phyloP scores from a whole-genome alignment of 2,888 invertebrate genomes.

The Netelia virgata region DNA sequence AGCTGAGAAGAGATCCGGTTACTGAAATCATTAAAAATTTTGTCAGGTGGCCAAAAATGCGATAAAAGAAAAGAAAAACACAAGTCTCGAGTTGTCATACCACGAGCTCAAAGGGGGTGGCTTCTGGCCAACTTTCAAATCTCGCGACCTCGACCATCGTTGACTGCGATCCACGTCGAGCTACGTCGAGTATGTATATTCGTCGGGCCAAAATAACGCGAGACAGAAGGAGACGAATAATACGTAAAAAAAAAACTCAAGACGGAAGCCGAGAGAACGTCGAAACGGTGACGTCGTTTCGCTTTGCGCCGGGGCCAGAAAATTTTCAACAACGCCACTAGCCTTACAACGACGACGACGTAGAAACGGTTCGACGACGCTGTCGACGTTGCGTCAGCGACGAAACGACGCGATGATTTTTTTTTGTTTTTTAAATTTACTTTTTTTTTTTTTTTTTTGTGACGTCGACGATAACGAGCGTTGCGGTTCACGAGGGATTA shows the following conservation, averaged over 20 bases:
- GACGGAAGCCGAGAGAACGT: neutral
- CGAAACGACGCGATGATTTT: neutral
- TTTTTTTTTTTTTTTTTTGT: conserved; percentile 1
- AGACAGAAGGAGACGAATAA: conserved; percentile 9
- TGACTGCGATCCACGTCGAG: neutral
- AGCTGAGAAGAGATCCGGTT: conserved; percentile 24
- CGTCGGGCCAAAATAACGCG: conserved; percentile 34
- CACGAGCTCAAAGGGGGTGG: conserved; percentile 31
- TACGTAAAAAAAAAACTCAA: conserved; percentile 15
- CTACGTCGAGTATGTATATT: neutral
- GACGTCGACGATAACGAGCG: neutral
- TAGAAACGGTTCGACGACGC: conserved; percentile 22
- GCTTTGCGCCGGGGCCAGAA: neutral
- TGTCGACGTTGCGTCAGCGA: conserved; percentile 19
- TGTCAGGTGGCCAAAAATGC: conserved; percentile 39
- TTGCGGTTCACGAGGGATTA: too few relatives aligned
- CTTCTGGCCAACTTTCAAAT: conserved; percentile 37
- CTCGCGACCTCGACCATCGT: neutral
- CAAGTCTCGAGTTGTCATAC: conserved; percentile 31
- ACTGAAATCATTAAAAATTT: conserved; percentile 4
- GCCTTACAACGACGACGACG: conserved; percentile 33
- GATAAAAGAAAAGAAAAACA: neutral
- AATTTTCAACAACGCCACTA: neutral
- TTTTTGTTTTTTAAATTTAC: neutral
- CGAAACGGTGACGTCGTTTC: conserved; percentile 36